Evolutionary conservation across 2,888 invertebrate species (phyloP), one percentile per base, ranked within the genome.

Genomic region (Microctonus hyperodae): DNA sequence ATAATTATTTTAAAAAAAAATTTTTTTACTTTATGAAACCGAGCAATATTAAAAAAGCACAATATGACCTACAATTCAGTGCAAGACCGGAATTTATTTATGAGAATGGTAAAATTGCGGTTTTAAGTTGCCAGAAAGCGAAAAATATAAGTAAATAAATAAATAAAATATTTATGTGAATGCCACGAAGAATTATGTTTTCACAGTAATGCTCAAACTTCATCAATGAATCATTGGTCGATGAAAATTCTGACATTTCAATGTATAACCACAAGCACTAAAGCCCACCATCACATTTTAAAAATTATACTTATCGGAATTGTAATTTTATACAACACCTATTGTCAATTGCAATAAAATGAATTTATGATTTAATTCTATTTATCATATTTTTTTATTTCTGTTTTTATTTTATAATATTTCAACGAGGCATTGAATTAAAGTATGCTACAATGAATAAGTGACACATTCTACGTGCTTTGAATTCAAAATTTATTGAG

Each of bases 401-500:
- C 16, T 16, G n/a, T 44, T 20, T 56, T 33, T 2, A 13, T 31
- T 33, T 33, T 20, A 20, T 33, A 16, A 10, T 56, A 31, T 31
- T 56, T 5, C 2, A 33, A 20, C 33, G 35, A 37, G 11, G 37
- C 23, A 33, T 33, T 40, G 23, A 40, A 22, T 20, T n/a, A 33
- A 51, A 25, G 23, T 10, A 13, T n/a, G 23, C 3, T 31, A n/a
- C 51, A 22, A 2, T 23, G 7, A 37, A 51, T 62, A 35, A 53
- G 5, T 37, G 51, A 62, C 48, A 53, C 53, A 53, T 35, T 60
- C 65, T 76, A 74, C 79, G 79, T 79, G 79, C 59, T 11, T 10
- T 40, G 76, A 70, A 62, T 79, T 44, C 28, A 58, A 60, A 76
- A 75, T 72, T 59, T 40, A 69, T 80, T 80, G 71, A 65, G 77